Conservation (phyloP, 2,888 invertebrate genomes). For the Limnephilus auricula region DNA sequence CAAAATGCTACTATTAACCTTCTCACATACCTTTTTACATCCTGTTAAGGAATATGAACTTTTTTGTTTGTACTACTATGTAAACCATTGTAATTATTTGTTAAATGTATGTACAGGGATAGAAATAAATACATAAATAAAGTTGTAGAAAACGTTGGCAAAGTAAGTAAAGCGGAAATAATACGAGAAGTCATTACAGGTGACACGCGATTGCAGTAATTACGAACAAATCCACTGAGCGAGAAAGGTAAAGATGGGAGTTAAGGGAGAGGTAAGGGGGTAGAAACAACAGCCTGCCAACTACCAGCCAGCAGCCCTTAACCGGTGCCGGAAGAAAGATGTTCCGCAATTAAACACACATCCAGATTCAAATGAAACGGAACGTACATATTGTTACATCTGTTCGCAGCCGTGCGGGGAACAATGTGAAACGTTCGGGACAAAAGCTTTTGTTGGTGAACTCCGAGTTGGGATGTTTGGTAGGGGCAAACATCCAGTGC, state of each 20-base stretch:
- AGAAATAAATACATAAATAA: too few species aligned
- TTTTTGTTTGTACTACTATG: too few species aligned
- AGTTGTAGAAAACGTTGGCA: too few species aligned
- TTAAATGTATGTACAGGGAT: too few species aligned
- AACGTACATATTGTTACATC: slow-evolving; percentile 63
- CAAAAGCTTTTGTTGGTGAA: slow-evolving; percentile 64
- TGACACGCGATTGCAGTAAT: neutral
- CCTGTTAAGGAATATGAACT: too few species aligned
- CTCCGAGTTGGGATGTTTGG: slow-evolving; percentile 64
- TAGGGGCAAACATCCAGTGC: slow-evolving; percentile 58
- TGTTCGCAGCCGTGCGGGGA: slow-evolving; percentile 57
- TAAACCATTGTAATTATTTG: too few species aligned
- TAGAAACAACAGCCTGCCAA: slow-evolving; percentile 14
- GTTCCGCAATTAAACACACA: slow-evolving; percentile 64
- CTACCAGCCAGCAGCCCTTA: slow-evolving; percentile 23
- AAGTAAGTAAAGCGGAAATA: neutral
- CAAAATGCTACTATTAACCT: too few species aligned
- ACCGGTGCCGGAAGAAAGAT: slow-evolving; percentile 59
- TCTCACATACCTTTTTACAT: too few species aligned
- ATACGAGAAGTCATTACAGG: neutral
- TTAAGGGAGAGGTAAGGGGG: neutral
- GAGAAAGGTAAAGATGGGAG: neutral
- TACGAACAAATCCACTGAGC: slow-evolving; percentile 20
- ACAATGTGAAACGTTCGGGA: neutral
- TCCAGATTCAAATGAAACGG: slow-evolving; percentile 61